Conservation (phyloP, 1,140 invertebrate genomes). For the Neoseiulus cucumeris region DNA sequence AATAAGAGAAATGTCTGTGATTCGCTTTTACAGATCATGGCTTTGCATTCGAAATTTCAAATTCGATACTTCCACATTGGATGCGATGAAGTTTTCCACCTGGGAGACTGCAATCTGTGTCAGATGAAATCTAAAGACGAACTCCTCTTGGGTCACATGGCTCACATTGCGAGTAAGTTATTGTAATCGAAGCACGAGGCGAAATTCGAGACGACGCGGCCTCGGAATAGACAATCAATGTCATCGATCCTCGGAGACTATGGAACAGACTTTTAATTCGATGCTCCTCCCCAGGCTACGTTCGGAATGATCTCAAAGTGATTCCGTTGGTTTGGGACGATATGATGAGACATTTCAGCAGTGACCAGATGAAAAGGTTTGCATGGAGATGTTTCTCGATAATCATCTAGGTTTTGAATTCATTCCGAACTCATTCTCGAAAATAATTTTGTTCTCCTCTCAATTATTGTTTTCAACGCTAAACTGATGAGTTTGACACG, state of each 20-base stretch:
- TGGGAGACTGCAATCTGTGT: conserved; percentile 56
- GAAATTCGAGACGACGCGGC: not conserved
- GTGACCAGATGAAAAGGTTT: conserved; percentile 31
- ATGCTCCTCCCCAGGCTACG: not conserved
- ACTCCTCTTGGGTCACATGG: conserved; percentile 49
- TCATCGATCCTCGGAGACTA: not conserved
- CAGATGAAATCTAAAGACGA: conserved; percentile 32
- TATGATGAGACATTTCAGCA: conserved; percentile 52
- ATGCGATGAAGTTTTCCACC: conserved; percentile 43
- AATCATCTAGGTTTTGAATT: no score
- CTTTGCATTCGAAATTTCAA: conserved; percentile 27
- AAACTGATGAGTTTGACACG: no score
- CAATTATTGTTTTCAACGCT: no score
- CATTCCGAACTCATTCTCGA: no score
- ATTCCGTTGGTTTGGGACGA: conserved; percentile 63
- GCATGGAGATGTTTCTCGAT: no score
- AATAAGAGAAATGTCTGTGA: no score
- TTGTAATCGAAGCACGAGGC: not conserved
- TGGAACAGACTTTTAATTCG: not conserved
- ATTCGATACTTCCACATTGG: conserved; percentile 36
- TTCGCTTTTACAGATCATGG: conserved; percentile 38
- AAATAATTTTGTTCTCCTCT: no score
- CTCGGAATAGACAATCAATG: no score
- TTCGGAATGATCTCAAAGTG: not conserved
- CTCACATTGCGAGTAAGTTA: conserved; percentile 23